phyloP scores from a whole-genome alignment of 2,113 vertebrate genomes.

The Acrocephalus kingi region DNA sequence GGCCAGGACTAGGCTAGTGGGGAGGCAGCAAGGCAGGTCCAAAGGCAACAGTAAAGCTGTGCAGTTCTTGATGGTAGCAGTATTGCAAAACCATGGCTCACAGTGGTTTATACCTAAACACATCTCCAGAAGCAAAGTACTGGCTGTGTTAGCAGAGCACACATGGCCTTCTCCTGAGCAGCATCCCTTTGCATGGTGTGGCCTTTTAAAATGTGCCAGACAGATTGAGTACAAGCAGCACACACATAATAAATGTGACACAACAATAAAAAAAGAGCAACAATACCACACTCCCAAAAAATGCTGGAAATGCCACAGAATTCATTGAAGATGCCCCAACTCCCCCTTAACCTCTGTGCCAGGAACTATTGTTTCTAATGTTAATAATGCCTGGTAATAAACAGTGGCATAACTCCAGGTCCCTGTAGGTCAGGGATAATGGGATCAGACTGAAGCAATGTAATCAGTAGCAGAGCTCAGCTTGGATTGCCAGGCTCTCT shows the following conservation, averaged over 20 bases:
- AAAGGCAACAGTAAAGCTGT: neutral
- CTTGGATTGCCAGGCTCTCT: neutral
- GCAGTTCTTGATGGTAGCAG: neutral
- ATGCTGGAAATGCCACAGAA: neutral
- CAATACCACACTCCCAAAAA: neutral
- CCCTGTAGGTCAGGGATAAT: neutral
- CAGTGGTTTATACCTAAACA: neutral
- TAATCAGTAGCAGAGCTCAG: neutral
- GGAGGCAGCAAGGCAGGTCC: neutral
- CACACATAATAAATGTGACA: neutral
- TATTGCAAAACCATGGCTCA: neutral
- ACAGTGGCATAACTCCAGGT: neutral
- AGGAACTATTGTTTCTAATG: conserved; percentile 7
- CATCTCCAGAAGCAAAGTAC: neutral
- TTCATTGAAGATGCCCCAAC: conserved; percentile 2
- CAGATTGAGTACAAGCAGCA: neutral
- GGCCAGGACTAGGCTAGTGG: neutral
- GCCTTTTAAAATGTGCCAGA: conserved; percentile 12
- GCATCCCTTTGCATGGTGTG: neutral
- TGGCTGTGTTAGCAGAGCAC: neutral
- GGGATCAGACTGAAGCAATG: neutral
- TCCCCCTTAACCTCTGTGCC: neutral
- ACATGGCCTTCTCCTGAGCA: neutral
- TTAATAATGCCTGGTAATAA: conserved; percentile 21
- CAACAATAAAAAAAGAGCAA: neutral